Percentiles rank a stretch among this genome's conserved stretches.
phyloP scores from a whole-genome alignment of 2,888 invertebrate species.

The Formica aserva region DNA sequence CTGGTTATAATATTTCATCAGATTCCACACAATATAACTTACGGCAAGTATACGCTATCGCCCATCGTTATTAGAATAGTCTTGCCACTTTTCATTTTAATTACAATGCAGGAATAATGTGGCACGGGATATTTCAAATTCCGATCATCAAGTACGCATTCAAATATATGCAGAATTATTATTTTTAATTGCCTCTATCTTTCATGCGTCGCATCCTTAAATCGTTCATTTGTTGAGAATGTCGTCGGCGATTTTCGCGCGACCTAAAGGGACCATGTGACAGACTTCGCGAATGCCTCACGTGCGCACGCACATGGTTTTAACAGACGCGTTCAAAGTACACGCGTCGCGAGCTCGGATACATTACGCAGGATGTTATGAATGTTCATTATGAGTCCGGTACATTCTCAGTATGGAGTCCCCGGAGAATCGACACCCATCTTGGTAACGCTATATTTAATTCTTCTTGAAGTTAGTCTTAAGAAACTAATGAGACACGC shows the following conservation, averaged over 20 bases:
- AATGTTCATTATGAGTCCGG: slow-evolving; percentile 80
- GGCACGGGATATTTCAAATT: not conserved
- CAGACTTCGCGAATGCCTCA: slow-evolving; percentile 36
- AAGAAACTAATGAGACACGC: slow-evolving; percentile 82
- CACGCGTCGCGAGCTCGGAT: slow-evolving; percentile 53
- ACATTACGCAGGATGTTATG: slow-evolving; percentile 76
- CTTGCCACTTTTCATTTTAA: not conserved
- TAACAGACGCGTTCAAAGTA: slow-evolving; percentile 32
- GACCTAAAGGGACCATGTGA: slow-evolving; percentile 22
- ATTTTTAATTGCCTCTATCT: not conserved
- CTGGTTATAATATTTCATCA: slow-evolving; percentile 63
- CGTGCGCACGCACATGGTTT: slow-evolving; percentile 38
- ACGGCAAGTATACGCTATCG: slow-evolving; percentile 62
- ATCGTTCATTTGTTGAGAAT: slow-evolving; percentile 15
- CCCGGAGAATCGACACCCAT: slow-evolving; percentile 80
- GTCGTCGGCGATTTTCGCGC: slow-evolving; percentile 20
- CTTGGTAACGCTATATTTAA: slow-evolving; percentile 80
- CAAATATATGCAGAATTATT: not conserved
- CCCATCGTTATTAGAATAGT: not conserved
- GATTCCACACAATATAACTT: slow-evolving; percentile 54
- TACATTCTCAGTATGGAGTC: slow-evolving; percentile 79
- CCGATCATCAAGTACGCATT: not conserved
- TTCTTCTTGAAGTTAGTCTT: slow-evolving; percentile 79
- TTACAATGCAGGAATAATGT: not conserved
- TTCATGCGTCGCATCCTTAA: slow-evolving; percentile 4